phyloP scores from a whole-genome alignment of 2,797 vertebrate genomes.

The Meda fulgida region DNA sequence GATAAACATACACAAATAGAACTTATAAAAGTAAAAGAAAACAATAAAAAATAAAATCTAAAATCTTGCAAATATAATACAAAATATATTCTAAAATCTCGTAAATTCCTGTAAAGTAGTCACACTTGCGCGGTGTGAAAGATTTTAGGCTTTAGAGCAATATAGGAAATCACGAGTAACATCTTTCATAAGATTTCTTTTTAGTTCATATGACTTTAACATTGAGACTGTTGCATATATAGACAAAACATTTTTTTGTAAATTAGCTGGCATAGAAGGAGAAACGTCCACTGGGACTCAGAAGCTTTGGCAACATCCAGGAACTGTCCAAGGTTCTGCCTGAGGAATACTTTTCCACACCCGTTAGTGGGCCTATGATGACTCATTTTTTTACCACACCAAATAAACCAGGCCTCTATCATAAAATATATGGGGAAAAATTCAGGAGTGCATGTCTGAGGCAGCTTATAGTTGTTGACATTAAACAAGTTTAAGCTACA shows the following conservation, averaged over 20 bases:
- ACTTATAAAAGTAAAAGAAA: background rate
- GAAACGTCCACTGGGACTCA: background rate
- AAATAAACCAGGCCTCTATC: background rate
- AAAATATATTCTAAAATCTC: too few species aligned
- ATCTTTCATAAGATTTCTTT: too few species aligned
- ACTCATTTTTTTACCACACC: background rate
- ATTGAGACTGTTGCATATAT: background rate
- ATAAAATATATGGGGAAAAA: background rate
- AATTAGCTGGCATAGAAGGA: background rate
- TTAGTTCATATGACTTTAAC: background rate
- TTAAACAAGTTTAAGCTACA: background rate
- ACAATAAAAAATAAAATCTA: background rate
- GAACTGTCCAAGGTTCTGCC: conserved; percentile 62
- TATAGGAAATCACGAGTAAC: background rate
- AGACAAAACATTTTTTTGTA: background rate
- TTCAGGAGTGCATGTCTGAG: background rate
- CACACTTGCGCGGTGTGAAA: background rate
- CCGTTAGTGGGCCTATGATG: background rate
- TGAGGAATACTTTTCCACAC: background rate
- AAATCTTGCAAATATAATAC: too few species aligned
- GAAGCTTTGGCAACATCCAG: background rate
- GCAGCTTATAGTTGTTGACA: background rate
- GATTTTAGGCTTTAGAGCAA: background rate
- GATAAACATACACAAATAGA: background rate
- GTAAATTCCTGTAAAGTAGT: background rate